phyloP scores from a whole-genome alignment of 2,888 invertebrate species.

The Amitus sp. region DNA sequence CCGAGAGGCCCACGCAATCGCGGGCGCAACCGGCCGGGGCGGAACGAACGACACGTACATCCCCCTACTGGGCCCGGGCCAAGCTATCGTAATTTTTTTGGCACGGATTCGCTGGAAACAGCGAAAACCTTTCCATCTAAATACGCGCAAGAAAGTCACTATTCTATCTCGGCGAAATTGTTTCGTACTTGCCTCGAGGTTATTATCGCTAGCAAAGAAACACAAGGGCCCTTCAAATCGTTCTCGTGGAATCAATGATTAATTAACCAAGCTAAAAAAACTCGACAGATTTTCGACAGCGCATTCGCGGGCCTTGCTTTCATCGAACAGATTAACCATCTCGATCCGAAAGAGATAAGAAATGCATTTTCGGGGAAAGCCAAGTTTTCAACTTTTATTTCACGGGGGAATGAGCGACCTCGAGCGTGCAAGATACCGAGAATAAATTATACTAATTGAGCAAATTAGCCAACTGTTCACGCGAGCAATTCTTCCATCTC shows the following conservation, averaged over 20 bases:
- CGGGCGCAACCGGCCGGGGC: conserved; percentile 43
- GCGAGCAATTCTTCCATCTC: conserved; percentile 45
- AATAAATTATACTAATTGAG: conserved; percentile 62
- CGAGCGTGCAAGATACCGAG: conserved; percentile 50
- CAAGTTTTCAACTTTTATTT: no score
- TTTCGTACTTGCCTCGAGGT: conserved; percentile 24
- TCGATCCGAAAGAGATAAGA: no score
- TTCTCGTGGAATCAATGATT: conserved; percentile 19
- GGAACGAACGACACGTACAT: conserved; percentile 46
- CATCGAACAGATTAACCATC: background rate
- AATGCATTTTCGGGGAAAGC: no score
- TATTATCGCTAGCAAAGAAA: conserved; percentile 12
- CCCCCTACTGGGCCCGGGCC: conserved; percentile 31
- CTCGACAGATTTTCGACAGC: background rate
- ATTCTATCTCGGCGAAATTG: conserved; percentile 22
- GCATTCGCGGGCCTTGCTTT: background rate
- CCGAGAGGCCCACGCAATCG: conserved; percentile 45
- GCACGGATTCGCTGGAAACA: conserved; percentile 28
- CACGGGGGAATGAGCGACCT: no score
- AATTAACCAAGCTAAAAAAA: conserved; percentile 10
- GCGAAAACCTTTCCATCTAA: conserved; percentile 32
- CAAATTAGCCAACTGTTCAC: conserved; percentile 58
- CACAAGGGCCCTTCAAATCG: conserved; percentile 2
- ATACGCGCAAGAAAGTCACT: conserved; percentile 28
- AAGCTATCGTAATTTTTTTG: conserved; percentile 32